Base-by-base conservation (phyloP, 2,797 vertebrate species). In the Pipistrellus nathusii region DNA sequence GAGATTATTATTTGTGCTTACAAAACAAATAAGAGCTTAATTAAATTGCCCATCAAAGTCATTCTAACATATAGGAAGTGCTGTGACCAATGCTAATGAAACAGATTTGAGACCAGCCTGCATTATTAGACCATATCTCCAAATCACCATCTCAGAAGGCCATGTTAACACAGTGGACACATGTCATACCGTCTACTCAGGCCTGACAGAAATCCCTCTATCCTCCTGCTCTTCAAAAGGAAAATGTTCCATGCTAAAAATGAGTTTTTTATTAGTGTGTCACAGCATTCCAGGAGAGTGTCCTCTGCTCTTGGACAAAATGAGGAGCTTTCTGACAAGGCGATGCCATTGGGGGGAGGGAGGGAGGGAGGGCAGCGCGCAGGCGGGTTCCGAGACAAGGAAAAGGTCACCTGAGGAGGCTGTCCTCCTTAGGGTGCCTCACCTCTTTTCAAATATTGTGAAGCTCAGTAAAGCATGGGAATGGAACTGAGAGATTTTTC, bases 221-320 rank as follows among this genome's bases (percentile, higher is more conserved):
- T 83, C 72, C 72, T 94, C 23, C 23, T 7, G 68, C n/a, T 87
- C 55, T 81, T 87, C 87, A 75, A 95, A 91, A 91, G 85, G 71
- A 94, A 94, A 95, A 89, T 48, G 66, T 77, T 62, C 57, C 59
- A 73, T 76, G 51, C 69, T 30, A 0, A 57, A 71, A 77, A 94
- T 78, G 55, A 87, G 21, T 10, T 96, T 78, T 92, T 94, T 87
- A 87, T 85, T 95, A 93, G 55, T 88, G 27, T 90, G 91, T 82
- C 75, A 57, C 6, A 30, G 90, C 77, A 77, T n/a, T 30, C 27
- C 32, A 18, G 4, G 71, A 80, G 59, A 57, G 32, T 69, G 85
- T 94, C 85, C 27, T 93, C 35, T 93, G 51, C 35, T 93, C 87
- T 78, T 53, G 46, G 41, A 81, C 81, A 62, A 48, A 64, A 55